Base-by-base conservation (phyloP, 2,888 invertebrate species). In the Trichacis sp. region DNA sequence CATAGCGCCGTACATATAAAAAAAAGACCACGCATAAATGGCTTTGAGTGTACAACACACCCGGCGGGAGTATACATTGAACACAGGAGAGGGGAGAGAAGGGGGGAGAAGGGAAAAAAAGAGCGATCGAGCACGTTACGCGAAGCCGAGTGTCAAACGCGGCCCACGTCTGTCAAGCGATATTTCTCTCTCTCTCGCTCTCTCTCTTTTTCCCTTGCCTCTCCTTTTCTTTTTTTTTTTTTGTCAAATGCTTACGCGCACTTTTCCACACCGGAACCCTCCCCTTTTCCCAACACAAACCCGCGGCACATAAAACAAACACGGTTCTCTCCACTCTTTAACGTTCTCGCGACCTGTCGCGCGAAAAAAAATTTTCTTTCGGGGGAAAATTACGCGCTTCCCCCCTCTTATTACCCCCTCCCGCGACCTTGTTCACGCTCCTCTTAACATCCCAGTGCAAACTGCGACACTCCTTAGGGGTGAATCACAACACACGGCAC, bases 291-390 rank as follows among this genome's bases (percentile, higher is more conserved):
- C 54, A n/a, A 36, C 9, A 5, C 38, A 47, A 45, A 57, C 57
- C 36, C 57, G 43, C 57, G 30, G 57, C 43, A 49, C 50, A 45
- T 49, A n/a, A n/a, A n/a, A n/a, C n/a, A n/a, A n/a, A n/a, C n/a
- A n/a, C n/a, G n/a, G n/a, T n/a, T n/a, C n/a, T n/a, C n/a, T n/a
- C n/a, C n/a, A n/a, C n/a, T n/a, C n/a, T n/a, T n/a, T n/a, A n/a
- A n/a, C n/a, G n/a, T n/a, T n/a, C n/a, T n/a, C n/a, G n/a, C n/a
- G n/a, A n/a, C n/a, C n/a, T n/a, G n/a, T n/a, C n/a, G n/a, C n/a
- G n/a, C n/a, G n/a, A n/a, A n/a, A n/a, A n/a, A n/a, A n/a, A n/a
- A n/a, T n/a, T n/a, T n/a, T n/a, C n/a, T n/a, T n/a, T n/a, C n/a
- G n/a, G n/a, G n/a, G n/a, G n/a, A n/a, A n/a, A n/a, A n/a, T n/a